These are phyloP conservation scores for Megaustenia siamemsis DNA, from an alignment of 2,888 invertebrate genomes.

Conservation along the genomic window DNA sequence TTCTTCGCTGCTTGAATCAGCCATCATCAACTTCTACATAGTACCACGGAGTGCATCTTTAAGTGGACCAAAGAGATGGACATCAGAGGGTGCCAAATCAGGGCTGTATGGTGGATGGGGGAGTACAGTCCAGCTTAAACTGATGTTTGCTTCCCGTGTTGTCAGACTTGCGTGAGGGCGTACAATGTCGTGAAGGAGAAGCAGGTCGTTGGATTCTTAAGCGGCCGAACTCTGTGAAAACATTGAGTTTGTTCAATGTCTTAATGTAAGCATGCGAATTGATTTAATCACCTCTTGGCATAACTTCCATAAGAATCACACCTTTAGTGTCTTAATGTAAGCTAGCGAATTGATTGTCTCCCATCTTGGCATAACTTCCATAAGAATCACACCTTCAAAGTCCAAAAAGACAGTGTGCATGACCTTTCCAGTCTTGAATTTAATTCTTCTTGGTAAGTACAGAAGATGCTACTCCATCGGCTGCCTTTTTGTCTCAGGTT, in stretches of 20 bases:
- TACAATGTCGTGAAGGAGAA: background rate
- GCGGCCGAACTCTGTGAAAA: background rate
- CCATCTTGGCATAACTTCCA: too few relatives aligned
- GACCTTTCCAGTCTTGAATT: slow-evolving; percentile 20
- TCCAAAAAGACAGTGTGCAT: slow-evolving; percentile 10
- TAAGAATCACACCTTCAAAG: background rate
- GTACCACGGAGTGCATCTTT: background rate
- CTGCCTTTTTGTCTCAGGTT: too few relatives aligned
- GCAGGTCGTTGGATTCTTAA: background rate
- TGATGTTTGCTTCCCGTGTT: background rate
- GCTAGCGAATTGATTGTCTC: too few relatives aligned
- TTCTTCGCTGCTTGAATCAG: too few relatives aligned
- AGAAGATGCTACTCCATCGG: slow-evolving; percentile 3
- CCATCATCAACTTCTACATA: background rate
- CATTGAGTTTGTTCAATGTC: background rate
- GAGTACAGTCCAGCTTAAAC: background rate
- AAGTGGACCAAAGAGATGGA: background rate
- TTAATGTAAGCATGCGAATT: background rate
- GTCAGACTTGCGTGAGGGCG: background rate
- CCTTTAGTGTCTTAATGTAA: too few relatives aligned
- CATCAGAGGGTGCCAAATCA: background rate
- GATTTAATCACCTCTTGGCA: too few relatives aligned
- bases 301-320: too few relatives aligned
- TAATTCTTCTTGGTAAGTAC: too few relatives aligned
- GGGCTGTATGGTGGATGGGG: background rate